phyloP scores from a whole-genome alignment of 1,140 invertebrate genomes.

The Tetranychus cinnabarinus region DNA sequence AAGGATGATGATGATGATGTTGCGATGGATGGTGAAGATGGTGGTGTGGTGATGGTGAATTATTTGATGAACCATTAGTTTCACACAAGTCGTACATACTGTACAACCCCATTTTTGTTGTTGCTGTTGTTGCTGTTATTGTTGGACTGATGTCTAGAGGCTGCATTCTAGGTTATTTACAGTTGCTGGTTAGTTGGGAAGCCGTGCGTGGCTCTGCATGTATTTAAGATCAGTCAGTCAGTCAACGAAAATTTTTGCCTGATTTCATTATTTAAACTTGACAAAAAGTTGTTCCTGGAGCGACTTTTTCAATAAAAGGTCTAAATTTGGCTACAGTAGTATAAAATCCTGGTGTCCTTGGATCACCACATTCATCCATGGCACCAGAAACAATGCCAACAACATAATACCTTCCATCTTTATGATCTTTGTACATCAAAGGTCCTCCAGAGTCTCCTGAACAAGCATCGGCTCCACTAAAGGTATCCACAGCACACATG shows the following conservation, averaged over 20 bases:
- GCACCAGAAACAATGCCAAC: slow-evolving; percentile 14
- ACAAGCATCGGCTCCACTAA: not conserved
- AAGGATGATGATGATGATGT: slow-evolving; percentile 3
- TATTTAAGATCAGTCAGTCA: too few species aligned
- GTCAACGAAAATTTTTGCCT: too few species aligned
- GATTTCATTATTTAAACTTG: not conserved
- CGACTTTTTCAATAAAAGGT: not conserved
- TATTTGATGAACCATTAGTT: too few species aligned
- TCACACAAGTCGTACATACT: too few species aligned
- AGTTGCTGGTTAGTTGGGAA: too few species aligned
- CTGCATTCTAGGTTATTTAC: too few species aligned
- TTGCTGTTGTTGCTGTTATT: too few species aligned
- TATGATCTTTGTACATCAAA: slow-evolving; percentile 3
- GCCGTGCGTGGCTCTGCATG: too few species aligned
- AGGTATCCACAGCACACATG: not conserved
- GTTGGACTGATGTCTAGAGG: too few species aligned
- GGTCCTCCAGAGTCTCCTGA: slow-evolving; percentile 11
- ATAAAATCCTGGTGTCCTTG: not conserved
- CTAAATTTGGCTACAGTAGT: not conserved
- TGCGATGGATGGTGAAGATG: not conserved
- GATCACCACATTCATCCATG: not conserved
- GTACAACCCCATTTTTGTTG: too few species aligned
- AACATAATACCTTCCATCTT: slow-evolving; percentile 1
- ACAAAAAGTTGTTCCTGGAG: not conserved
- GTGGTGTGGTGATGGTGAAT: too few species aligned